Conservation (phyloP, 2,888 invertebrate genomes). For the Keiferia lycopersicella region DNA sequence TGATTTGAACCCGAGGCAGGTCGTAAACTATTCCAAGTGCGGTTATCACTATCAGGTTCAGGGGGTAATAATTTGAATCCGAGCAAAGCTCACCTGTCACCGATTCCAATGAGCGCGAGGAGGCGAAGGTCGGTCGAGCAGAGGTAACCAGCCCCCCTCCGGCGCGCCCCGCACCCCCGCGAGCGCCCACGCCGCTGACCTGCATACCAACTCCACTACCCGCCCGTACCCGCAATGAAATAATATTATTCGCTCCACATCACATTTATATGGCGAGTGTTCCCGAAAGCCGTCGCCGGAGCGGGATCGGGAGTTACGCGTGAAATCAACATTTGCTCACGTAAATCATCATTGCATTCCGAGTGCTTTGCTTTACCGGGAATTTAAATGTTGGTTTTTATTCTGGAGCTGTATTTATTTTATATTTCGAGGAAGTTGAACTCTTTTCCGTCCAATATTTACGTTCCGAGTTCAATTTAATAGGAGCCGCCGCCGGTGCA, state of each 20-base stretch:
- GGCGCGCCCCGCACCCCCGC: conserved; percentile 4
- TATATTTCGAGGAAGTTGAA: neutral
- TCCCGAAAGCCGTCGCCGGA: neutral
- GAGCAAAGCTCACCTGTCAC: conserved; percentile 14
- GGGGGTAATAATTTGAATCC: conserved; percentile 11
- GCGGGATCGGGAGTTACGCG: conserved; percentile 12
- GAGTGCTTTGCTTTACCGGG: conserved; percentile 12
- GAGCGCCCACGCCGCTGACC: conserved; percentile 6
- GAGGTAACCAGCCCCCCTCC: neutral
- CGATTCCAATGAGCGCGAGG: neutral
- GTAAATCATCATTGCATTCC: conserved; percentile 21
- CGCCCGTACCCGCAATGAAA: conserved; percentile 13
- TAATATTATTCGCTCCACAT: conserved; percentile 22
- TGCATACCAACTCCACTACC: conserved; percentile 19
- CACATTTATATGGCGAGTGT: conserved; percentile 16
- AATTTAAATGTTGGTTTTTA: conserved; percentile 13
- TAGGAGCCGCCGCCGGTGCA: neutral
- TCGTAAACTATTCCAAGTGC: conserved; percentile 5
- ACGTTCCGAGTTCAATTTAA: neutral
- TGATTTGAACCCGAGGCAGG: neutral
- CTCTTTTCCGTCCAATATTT: neutral
- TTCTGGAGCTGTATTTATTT: conserved; percentile 4
- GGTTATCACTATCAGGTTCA: conserved; percentile 7
- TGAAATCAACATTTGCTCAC: conserved; percentile 21
- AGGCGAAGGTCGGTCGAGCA: neutral